Evolutionary conservation across 1,140 invertebrate genomes (phyloP), one percentile per base, ranked within the genome.

Genomic region (Sycophaga agraensis): DNA sequence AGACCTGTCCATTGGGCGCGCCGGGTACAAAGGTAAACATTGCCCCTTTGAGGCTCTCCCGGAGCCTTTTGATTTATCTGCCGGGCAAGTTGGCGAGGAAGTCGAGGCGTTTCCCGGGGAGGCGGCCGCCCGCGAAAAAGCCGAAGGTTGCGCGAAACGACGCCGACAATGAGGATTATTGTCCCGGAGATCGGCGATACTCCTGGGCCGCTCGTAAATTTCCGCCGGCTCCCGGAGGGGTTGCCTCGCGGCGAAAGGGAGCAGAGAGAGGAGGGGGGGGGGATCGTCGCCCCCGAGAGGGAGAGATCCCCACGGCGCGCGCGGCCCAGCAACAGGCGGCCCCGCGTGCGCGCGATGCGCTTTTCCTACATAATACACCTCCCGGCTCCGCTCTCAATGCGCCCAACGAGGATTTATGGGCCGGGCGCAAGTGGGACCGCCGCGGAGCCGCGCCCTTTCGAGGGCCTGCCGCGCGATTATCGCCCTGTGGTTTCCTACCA

Each of bases 321-420:
- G 16, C 11, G 22, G 46, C n/a, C n/a, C 56, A 59, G 57, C 59
- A 60, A 60, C 59, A 60, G 59, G 59, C 59, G 40, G 31, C 50
- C 22, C 43, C 14, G n/a, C 39, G n/a, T n/a, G n/a, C n/a, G n/a
- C n/a, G 17, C 22, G 56, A 58, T 58, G 56, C 50, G 50, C 59
- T 60, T 60, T 54, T 60, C 59, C 59, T 46, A 42, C n/a, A n/a
- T 51, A 42, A 51, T 51, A 43, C 42, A 59, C 57, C 31, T 43
- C 37, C n/a, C 22, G 26, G 26, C 17, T 19, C 28, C 22, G 31
- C 28, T 31, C 34, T 28, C 14, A 48, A 35, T 60, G 49, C 16
- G 31, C 51, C 42, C 59, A 55, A 61, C 34, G n/a, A 49, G 50
- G 35, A 61, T 61, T 61, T 61, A 61, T 55, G 51, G 50, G 39